These are phyloP conservation scores for Cinclus cinclus DNA, from an alignment of 2,113 vertebrate species.

Conservation along the genomic window DNA sequence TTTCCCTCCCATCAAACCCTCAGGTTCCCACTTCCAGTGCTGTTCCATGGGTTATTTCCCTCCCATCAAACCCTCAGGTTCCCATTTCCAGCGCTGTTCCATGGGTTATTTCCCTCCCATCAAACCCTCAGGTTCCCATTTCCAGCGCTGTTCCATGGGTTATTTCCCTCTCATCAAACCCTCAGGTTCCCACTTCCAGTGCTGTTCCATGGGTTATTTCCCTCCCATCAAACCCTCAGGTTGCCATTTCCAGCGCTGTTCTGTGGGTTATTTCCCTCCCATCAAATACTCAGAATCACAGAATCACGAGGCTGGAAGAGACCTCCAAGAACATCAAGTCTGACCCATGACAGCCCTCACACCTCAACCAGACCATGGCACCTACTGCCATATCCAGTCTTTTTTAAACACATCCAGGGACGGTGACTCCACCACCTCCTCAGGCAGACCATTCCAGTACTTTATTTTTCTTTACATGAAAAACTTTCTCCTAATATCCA, in stretches of 20 bases:
- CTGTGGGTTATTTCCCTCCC: background rate
- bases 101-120: background rate
- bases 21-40: fast-evolving
- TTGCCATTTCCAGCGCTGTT: fast-evolving
- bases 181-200: fast-evolving
- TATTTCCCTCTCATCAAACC: too few species aligned
- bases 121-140: background rate
- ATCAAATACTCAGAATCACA: background rate
- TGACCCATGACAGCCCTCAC: too few species aligned
- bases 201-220: fast-evolving
- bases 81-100: fast-evolving
- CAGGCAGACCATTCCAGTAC: too few species aligned
- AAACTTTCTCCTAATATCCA: too few species aligned
- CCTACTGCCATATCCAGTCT: too few species aligned
- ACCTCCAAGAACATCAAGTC: too few species aligned
- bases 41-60: background rate
- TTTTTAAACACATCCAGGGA: too few species aligned
- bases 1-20: background rate
- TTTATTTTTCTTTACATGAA: too few species aligned
- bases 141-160: fast-evolving
- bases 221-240: fast-evolving
- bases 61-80: background rate
- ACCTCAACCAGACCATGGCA: too few species aligned
- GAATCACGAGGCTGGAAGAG: too few species aligned
- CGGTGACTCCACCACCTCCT: too few species aligned